These are phyloP conservation scores for Ichneumoninae sp. DNA, from an alignment of 2,888 invertebrate genomes.

Conservation along the genomic window DNA sequence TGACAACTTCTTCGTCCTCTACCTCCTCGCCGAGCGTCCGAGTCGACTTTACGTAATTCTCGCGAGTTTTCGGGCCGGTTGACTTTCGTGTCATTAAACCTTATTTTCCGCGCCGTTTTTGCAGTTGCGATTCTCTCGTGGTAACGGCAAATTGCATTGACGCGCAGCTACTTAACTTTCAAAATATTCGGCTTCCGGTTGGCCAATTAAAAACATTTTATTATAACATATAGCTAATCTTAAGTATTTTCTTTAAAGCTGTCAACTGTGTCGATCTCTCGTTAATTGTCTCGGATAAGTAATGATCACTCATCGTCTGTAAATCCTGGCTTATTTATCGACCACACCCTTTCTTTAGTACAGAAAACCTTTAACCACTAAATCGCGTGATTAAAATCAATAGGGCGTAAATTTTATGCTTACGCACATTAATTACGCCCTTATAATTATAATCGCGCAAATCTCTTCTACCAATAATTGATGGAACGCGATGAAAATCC, in stretches of 20 bases:
- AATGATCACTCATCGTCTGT: too few species aligned
- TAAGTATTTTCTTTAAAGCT: too few species aligned
- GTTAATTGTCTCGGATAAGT: too few species aligned
- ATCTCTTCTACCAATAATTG: background rate
- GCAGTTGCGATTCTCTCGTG: background rate
- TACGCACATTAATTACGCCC: slow-evolving; percentile 7
- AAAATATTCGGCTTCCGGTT: background rate
- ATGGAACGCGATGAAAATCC: background rate
- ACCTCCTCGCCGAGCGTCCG: slow-evolving; percentile 35
- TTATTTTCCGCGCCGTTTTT: slow-evolving; percentile 38
- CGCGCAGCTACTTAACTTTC: background rate
- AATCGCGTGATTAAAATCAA: too few species aligned
- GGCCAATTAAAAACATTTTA: background rate
- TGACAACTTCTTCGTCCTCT: background rate
- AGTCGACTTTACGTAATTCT: slow-evolving; percentile 61
- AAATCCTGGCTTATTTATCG: too few species aligned
- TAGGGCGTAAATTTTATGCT: too few species aligned
- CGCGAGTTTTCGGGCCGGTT: slow-evolving; percentile 76
- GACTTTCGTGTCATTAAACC: slow-evolving; percentile 79
- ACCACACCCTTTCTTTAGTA: too few species aligned
- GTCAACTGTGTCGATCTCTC: too few species aligned
- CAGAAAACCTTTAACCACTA: too few species aligned
- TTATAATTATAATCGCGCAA: background rate
- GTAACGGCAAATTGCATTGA: background rate
- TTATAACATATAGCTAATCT: background rate